Base-by-base conservation (phyloP, 1,140 invertebrate species). In the Drosophila sucinea region DNA sequence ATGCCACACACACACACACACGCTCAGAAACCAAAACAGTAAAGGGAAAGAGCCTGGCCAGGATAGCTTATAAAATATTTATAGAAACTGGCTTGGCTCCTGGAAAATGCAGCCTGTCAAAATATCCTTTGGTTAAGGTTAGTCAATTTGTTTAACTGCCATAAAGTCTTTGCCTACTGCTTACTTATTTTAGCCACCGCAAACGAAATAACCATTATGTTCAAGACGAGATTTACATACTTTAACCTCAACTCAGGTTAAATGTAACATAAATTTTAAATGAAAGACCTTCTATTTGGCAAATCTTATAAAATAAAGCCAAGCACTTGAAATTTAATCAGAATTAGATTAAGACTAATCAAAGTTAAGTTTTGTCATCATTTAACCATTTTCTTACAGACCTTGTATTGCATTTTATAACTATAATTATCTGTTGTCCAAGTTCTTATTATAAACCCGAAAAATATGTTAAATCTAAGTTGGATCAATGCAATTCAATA, bases 51-150 rank as follows among this genome's bases (percentile, higher is more conserved):
- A 47, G 44, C 44, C 44, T 27, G 44, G 44, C 23, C 60, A 47
- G 74, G 56, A 75, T 33, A 67, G 77, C 84, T 79, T 78, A 84
- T 90, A 79, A 71, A 89, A 89, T 89, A 89, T 90, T 89, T 90
- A 84, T 89, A 76, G 60, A 89, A 89, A 89, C 64, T 78, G 71
- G 66, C 68, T 56, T 64, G 69, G 77, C 68, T 70, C 80, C 83
- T 77, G 77, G 70, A 30, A 71, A 35, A 30, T 70, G 64, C 51
- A 72, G 54, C 65, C 27, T 55, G 40, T 62, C 40, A 30, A 25
- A 56, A 68, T 71, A 38, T 63, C 33, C 25, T 47, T 71, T 60
- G 47, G 51, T 30, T 32, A 40, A 11, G 38, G 23, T 51, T 51
- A 81, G 57, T 73, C 74, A 68, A 79, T 79, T 77, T 77, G 65